phyloP scores from a whole-genome alignment of 2,797 vertebrate species.

The Scolopax bukidnonensis region DNA sequence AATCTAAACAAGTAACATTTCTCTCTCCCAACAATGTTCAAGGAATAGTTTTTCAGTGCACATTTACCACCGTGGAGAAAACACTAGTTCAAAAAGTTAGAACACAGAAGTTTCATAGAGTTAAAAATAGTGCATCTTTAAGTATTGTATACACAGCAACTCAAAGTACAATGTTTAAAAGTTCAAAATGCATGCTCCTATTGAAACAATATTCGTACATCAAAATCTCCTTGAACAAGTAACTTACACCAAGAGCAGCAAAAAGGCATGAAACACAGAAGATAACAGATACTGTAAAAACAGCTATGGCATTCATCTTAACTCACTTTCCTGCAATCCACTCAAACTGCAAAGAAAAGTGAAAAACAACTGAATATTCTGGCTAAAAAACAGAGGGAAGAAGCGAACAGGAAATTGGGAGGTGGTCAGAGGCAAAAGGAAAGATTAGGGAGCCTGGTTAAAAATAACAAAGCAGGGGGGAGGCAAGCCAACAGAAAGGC shows the following conservation, averaged over 20 bases:
- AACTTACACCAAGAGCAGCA: constrained; percentile 55
- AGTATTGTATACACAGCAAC: not conserved
- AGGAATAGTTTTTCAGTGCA: not conserved
- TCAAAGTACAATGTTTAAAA: not conserved
- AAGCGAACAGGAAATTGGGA: constrained; percentile 45
- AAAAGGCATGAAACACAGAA: constrained; percentile 52
- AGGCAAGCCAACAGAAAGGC: constrained; percentile 10
- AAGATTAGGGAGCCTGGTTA: constrained; percentile 26
- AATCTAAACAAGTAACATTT: not conserved
- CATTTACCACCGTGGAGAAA: not conserved
- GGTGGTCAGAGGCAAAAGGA: constrained; percentile 31
- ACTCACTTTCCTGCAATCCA: not conserved
- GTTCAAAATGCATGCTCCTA: not conserved
- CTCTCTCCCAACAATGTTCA: not conserved
- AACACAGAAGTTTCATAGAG: not conserved
- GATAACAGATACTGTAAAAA: constrained; percentile 10
- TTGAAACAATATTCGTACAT: not conserved
- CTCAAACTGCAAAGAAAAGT: not conserved
- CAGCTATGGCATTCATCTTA: constrained; percentile 41
- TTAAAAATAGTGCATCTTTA: not conserved
- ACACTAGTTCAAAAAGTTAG: not conserved
- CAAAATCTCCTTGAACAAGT: not conserved
- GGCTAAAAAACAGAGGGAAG: constrained; percentile 22
- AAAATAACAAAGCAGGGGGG: constrained; percentile 12
- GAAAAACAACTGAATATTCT: not conserved